Conservation (phyloP, 2,113 vertebrate species). For the Bungarus multicinctus region DNA sequence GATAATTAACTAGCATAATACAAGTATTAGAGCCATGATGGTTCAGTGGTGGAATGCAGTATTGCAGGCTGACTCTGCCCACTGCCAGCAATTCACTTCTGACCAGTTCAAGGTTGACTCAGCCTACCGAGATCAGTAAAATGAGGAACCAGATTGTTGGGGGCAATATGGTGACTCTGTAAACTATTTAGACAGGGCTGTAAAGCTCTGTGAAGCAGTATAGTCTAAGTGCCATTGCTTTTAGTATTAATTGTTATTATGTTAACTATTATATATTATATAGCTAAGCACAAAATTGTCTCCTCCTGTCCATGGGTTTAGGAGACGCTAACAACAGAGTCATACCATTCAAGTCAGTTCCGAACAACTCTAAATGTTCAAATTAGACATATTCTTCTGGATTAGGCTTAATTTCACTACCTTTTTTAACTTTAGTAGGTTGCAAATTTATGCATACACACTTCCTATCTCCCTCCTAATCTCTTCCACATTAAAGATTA, state of each 20-base stretch:
- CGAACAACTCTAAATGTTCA: not conserved
- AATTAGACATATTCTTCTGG: not conserved
- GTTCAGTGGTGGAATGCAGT: too few relatives aligned
- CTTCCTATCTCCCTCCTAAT: not conserved
- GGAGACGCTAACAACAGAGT: not conserved
- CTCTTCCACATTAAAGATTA: constrained; percentile 60
- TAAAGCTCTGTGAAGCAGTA: too few relatives aligned
- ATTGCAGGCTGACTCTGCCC: too few relatives aligned
- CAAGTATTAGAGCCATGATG: not conserved
- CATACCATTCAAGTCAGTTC: not conserved
- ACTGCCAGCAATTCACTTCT: too few relatives aligned
- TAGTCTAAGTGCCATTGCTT: too few relatives aligned
- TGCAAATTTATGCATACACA: not conserved
- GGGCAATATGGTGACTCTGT: too few relatives aligned
- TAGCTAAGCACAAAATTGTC: not conserved
- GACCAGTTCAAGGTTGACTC: too few relatives aligned
- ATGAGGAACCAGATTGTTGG: too few relatives aligned
- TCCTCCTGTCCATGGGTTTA: not conserved
- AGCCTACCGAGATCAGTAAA: too few relatives aligned
- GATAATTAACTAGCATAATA: not conserved
- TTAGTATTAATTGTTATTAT: not conserved
- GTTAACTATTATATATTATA: not conserved
- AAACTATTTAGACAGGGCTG: too few relatives aligned
- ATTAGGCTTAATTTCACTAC: not conserved
- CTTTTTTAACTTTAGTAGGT: not conserved